A percentile compares a stretch with the other conserved stretches of the same genome.
These are phyloP conservation scores for Lasioglossum figueresi DNA, from an alignment of 2,888 invertebrate genomes.

Conservation along the genomic window DNA sequence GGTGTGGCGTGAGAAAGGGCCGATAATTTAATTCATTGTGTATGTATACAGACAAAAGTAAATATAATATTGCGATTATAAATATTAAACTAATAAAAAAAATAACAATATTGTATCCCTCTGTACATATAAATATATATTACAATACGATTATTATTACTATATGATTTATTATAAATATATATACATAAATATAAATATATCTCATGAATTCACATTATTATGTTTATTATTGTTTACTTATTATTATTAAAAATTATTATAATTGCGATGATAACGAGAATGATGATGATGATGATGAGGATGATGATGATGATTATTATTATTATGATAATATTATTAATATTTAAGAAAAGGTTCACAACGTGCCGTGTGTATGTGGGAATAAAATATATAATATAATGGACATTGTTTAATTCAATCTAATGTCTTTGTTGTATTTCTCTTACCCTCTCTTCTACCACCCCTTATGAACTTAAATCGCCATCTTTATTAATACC, in stretches of 20 bases:
- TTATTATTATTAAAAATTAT: conserved; percentile 74
- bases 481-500: background rate
- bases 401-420: conserved; percentile 95
- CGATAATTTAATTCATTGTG: conserved; percentile 83
- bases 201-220: conserved; percentile 80
- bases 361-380: conserved; percentile 96
- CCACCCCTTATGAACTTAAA: background rate
- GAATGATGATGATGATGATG: conserved; percentile 66
- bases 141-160: conserved; percentile 83
- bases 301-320: conserved; percentile 60
- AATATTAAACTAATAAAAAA: conserved; percentile 80
- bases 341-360: conserved; percentile 93
- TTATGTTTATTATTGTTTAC: conserved; percentile 82
- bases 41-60: conserved; percentile 83
- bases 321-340: conserved; percentile 83
- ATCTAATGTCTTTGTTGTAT: conserved; percentile 74
- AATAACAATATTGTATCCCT: conserved; percentile 83
- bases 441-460: conserved; percentile 26
- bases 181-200: conserved; percentile 77
- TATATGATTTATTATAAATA: conserved; percentile 82
- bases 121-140: conserved; percentile 84
- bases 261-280: conserved; percentile 73
- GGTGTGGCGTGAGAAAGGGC: conserved; percentile 74
- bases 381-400: conserved; percentile 92
- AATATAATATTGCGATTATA: conserved; percentile 83